phyloP scores from a whole-genome alignment of 2,888 invertebrate species.

The Drosophila emarginata region DNA sequence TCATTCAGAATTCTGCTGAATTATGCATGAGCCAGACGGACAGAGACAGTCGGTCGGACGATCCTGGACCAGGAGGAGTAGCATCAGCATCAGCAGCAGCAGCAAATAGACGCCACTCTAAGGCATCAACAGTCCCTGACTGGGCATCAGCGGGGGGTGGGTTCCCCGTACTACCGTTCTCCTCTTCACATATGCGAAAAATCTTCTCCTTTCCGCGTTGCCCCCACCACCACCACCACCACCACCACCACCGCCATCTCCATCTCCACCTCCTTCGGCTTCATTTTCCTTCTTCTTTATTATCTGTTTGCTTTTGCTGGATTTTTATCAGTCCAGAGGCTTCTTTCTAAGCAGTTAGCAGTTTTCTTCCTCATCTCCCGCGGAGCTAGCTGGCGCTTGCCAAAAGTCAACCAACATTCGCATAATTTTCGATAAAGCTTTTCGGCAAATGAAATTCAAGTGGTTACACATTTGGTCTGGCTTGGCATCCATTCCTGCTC shows the following conservation, averaged over 20 bases:
- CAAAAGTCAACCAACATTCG: slow-evolving; percentile 74
- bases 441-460: slow-evolving; percentile 81
- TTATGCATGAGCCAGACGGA: slow-evolving; percentile 80
- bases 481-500: slow-evolving; percentile 3
- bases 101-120: slow-evolving; percentile 54
- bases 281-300: slow-evolving; percentile 76
- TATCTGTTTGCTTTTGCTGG: slow-evolving; percentile 69
- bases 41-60: slow-evolving; percentile 16
- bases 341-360: slow-evolving; percentile 66
- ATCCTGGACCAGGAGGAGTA: slow-evolving; percentile 31
- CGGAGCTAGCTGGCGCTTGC: slow-evolving; percentile 59
- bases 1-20: slow-evolving; percentile 83
- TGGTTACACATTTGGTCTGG: slow-evolving; percentile 64
- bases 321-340: slow-evolving; percentile 67
- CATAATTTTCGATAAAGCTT: slow-evolving; percentile 80
- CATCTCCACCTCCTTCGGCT: slow-evolving; percentile 35
- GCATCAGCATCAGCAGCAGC: slow-evolving; percentile 22
- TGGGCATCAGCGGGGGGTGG: slow-evolving; percentile 45
- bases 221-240: not conserved
- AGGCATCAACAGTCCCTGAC: slow-evolving; percentile 22
- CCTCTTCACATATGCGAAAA: slow-evolving; percentile 69
- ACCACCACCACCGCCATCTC: not conserved
- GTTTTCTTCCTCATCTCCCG: slow-evolving; percentile 42
- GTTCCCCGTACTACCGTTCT: not conserved
- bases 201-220: slow-evolving; percentile 28